A percentile compares a stretch with the other conserved stretches of the same genome.
phyloP scores from a whole-genome alignment of 2,797 vertebrate genomes.

The Molothrus ater region DNA sequence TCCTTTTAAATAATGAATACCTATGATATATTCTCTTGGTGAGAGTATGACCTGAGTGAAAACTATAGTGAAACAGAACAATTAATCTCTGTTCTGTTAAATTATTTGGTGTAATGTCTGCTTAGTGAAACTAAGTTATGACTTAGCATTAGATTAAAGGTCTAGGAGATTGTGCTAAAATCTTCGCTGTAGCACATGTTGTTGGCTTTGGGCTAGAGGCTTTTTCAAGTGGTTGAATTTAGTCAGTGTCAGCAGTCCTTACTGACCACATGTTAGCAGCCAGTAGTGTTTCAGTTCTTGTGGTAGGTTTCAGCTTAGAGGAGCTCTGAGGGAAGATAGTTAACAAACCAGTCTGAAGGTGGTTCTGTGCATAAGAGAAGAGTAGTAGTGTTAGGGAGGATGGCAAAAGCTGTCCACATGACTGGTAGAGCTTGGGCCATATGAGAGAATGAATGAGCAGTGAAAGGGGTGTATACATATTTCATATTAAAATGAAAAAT shows the following conservation, averaged over 20 bases:
- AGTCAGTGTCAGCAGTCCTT: neutral
- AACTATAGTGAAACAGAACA: neutral
- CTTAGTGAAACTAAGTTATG: neutral
- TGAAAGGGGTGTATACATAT: neutral
- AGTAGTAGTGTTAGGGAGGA: neutral
- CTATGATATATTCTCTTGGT: neutral
- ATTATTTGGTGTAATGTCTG: neutral
- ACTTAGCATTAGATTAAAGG: neutral
- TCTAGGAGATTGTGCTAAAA: neutral
- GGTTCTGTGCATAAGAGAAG: neutral
- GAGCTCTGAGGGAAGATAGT: neutral
- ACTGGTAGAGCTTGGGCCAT: neutral
- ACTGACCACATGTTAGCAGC: neutral
- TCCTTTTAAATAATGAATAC: neutral
- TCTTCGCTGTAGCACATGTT: neutral
- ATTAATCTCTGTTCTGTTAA: neutral
- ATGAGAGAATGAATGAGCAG: neutral
- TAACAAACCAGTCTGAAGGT: neutral
- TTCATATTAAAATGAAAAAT: neutral
- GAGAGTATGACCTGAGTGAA: neutral
- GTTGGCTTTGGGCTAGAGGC: neutral
- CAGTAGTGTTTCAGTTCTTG: neutral
- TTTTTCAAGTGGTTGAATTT: neutral
- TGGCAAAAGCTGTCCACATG: neutral
- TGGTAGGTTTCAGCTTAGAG: neutral